These are phyloP conservation scores for Falco columbarius DNA, from an alignment of 2,797 vertebrate genomes.

Conservation along the genomic window DNA sequence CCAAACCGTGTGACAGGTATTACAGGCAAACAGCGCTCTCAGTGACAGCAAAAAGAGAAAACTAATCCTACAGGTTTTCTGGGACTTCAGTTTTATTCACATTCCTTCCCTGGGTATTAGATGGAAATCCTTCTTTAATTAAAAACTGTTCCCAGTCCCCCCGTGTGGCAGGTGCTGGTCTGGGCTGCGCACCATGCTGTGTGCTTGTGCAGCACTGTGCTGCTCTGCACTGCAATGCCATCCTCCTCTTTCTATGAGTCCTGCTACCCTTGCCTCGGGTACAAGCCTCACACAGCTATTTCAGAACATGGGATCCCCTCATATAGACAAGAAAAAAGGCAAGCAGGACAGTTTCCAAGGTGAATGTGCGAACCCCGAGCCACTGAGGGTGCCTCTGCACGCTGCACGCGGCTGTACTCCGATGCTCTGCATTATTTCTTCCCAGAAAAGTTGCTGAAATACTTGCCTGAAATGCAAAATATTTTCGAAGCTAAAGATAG, in stretches of 20 bases:
- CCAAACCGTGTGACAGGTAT: neutral
- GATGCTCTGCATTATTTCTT: neutral
- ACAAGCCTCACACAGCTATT: neutral
- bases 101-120: neutral
- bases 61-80: neutral
- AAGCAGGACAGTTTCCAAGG: neutral
- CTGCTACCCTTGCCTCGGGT: rapidly evolving
- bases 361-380: rapidly evolving
- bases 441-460: neutral
- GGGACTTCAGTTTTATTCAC: neutral
- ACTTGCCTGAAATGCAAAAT: conserved; percentile 48
- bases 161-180: neutral
- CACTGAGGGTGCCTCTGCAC: neutral
- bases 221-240: rapidly evolving
- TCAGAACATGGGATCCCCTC: neutral
- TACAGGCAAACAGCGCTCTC: neutral
- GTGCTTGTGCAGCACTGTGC: neutral
- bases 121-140: neutral
- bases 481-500: conserved; percentile 70
- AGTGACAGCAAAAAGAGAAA: neutral
- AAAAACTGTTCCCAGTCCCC: neutral
- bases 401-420: rapidly evolving
- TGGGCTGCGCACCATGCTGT: neutral
- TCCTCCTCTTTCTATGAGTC: neutral
- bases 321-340: neutral